Percentiles rank a stretch among this genome's conserved stretches.
phyloP scores from a whole-genome alignment of 2,888 invertebrate genomes.

The Orthosia incerta region DNA sequence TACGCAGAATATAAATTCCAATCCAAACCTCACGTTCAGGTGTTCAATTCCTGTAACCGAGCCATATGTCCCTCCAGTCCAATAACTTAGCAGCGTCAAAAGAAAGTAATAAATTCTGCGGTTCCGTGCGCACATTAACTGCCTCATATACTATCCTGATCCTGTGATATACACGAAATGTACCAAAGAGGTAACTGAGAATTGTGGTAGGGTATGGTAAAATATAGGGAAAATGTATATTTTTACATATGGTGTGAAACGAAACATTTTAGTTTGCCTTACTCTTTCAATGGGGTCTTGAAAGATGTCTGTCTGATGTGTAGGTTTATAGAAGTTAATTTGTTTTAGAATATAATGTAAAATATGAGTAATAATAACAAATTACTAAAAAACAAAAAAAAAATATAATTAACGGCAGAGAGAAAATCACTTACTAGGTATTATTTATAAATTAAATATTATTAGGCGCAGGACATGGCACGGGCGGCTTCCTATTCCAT shows the following conservation, averaged over 20 bases:
- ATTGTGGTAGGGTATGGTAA: neutral
- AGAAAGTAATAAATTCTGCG: slow-evolving; percentile 41
- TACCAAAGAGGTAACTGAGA: neutral
- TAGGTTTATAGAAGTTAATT: too few species aligned
- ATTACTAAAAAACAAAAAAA: too few species aligned
- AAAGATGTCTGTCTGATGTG: too few species aligned
- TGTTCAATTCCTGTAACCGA: slow-evolving; percentile 12
- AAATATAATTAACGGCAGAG: too few species aligned
- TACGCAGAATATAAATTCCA: slow-evolving; percentile 9
- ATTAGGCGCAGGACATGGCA: too few species aligned
- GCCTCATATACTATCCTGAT: slow-evolving; percentile 21
- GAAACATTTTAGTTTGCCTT: too few species aligned
- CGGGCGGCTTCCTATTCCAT: too few species aligned
- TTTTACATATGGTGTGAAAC: neutral
- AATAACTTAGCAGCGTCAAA: slow-evolving; percentile 49
- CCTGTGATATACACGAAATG: slow-evolving; percentile 23
- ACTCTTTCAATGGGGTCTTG: too few species aligned
- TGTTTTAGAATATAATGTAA: too few species aligned
- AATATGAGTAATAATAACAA: too few species aligned
- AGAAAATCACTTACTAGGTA: too few species aligned
- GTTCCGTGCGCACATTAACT: slow-evolving; percentile 24
- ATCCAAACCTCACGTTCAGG: slow-evolving; percentile 12
- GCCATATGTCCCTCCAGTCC: slow-evolving; percentile 5
- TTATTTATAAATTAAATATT: too few species aligned
- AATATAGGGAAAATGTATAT: neutral